phyloP scores from a whole-genome alignment of 1,140 invertebrate species.

The Nixonia krombeini region DNA sequence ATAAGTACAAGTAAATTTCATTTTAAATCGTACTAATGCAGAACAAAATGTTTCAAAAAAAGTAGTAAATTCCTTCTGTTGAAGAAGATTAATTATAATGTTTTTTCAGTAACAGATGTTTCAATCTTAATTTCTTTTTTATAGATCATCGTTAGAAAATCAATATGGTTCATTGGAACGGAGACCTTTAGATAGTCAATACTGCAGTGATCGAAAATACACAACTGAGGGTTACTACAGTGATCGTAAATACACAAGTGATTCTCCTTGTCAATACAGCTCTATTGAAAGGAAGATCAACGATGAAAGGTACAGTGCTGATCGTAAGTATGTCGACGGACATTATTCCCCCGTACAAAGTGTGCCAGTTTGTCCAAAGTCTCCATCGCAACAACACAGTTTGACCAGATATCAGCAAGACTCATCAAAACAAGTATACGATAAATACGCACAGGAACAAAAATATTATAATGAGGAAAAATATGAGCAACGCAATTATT shows the following conservation, averaged over 20 bases:
- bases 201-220: conserved; percentile 45
- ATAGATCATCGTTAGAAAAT: conserved; percentile 26
- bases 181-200: conserved; percentile 40
- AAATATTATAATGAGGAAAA: conserved; percentile 25
- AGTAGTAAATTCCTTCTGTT: no score
- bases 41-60: background rate
- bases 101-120: no score
- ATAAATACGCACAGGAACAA: conserved; percentile 34
- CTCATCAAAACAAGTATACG: conserved; percentile 20
- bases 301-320: conserved; percentile 48
- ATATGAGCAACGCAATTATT: conserved; percentile 15
- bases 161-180: conserved; percentile 47
- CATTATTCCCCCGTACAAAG: conserved; percentile 38
- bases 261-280: conserved; percentile 58
- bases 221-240: conserved; percentile 27
- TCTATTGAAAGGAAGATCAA: conserved; percentile 63
- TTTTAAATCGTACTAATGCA: no score
- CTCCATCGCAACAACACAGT: conserved; percentile 21
- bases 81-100: no score
- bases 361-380: conserved; percentile 30
- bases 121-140: no score
- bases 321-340: conserved; percentile 21
- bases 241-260: conserved; percentile 38
- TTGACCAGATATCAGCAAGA: conserved; percentile 10
- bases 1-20: conserved; percentile 33